These are phyloP conservation scores for Babylonia areolata DNA, from an alignment of 1,140 invertebrate genomes.

Conservation along the genomic window DNA sequence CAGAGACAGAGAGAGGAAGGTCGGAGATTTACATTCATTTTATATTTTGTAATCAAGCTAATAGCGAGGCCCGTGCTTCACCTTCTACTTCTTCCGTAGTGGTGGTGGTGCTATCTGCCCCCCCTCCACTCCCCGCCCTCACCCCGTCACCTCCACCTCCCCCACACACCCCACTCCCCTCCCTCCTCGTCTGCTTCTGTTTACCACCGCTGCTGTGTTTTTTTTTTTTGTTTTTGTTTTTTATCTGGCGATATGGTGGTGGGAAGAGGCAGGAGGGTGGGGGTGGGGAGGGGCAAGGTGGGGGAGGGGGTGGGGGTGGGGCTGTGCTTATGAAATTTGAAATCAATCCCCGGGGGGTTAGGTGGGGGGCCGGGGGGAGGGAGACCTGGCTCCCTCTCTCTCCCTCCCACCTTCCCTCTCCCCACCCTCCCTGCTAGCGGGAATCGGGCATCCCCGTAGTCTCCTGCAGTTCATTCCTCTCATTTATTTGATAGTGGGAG, in stretches of 20 bases:
- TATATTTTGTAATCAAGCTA: conserved; percentile 38
- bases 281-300: too few relatives aligned
- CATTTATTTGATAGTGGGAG: too few relatives aligned
- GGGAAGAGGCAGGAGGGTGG: too few relatives aligned
- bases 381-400: too few relatives aligned
- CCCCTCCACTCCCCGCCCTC: background rate
- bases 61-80: background rate
- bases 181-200: conserved; percentile 29
- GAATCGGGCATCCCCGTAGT: too few relatives aligned
- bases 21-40: background rate
- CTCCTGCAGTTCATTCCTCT: too few relatives aligned
- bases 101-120: too few relatives aligned
- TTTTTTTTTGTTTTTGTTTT: too few relatives aligned
- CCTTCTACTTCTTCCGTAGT: background rate
- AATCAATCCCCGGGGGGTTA: conserved; percentile 19
- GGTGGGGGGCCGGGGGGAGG: too few relatives aligned
- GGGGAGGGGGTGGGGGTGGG: background rate
- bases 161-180: background rate
- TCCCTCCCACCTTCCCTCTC: too few relatives aligned
- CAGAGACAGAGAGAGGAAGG: background rate
- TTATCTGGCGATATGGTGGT: conserved; percentile 27
- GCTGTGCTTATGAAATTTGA: conserved; percentile 38
- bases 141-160: background rate
- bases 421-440: too few relatives aligned
- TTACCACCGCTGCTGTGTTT: background rate